Evolutionary conservation across 1,140 invertebrate genomes (phyloP), one percentile per base, ranked within the genome.

Genomic region (Nilaparvata lugens): DNA sequence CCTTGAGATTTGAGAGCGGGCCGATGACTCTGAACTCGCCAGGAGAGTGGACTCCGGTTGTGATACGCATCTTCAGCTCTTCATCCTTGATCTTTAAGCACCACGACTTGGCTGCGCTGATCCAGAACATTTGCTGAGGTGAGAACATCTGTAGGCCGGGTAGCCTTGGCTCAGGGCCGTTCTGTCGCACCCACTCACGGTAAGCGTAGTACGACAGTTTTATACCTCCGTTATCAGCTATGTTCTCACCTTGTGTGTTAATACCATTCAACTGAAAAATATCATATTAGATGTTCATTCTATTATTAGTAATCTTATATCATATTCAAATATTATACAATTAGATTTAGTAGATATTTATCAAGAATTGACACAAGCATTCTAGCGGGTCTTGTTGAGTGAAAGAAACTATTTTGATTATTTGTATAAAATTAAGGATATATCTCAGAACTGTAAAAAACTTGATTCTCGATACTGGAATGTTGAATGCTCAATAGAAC

Each of bases 231-330:
- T 83, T 84, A 65, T 85, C 83, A 5, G 84, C 83, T 62, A 86
- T 85, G 68, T 94, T 93, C 69, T 94, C 91, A 18, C 84, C 88
- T 73, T 92, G 88, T 0, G 89, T 91, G 63, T 90, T 89, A 28
- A 89, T 85, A 28, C 88, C 56, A n/a, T 58, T 58, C 23, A 58
- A 13, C 56, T 58, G 56, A 1, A 56, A 56, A n/a, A n/a, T n/a
- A n/a, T n/a, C n/a, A n/a, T n/a, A n/a, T n/a, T n/a, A n/a, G n/a
- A n/a, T 19, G 13, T 4, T n/a, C n/a, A 48, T 3, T 18, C 43
- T n/a, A 48, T 48, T 13, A 3, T 19, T 18, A 48, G 16, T n/a
- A 48, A 48, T 48, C 13, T 11, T 42, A 42, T 42, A 11, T 42
- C n/a, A 11, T 42, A 42, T 42, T 42, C 9, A 11, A 42, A 42